These are phyloP conservation scores for Acanthoscelides obtectus DNA, from an alignment of 2,888 invertebrate species.

Conservation along the genomic window DNA sequence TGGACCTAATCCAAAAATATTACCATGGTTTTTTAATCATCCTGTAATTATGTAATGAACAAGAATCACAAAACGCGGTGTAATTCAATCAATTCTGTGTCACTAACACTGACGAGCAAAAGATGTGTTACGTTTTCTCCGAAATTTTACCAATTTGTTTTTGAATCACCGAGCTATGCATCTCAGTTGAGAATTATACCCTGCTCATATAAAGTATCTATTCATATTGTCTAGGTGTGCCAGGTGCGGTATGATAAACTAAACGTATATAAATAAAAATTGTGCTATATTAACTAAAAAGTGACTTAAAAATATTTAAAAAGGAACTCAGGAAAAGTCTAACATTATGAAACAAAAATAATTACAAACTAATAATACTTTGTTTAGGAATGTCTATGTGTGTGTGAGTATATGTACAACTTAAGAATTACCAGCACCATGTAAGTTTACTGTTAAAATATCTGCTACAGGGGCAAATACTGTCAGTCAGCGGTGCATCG, in stretches of 20 bases:
- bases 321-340: conserved; percentile 29
- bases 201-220: conserved; percentile 27
- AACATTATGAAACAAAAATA: conserved; percentile 19
- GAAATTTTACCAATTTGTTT: conserved; percentile 5
- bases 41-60: too few species aligned
- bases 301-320: conserved; percentile 1
- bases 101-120: too few species aligned
- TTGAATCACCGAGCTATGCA: neutral
- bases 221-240: conserved; percentile 29
- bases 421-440: conserved; percentile 45
- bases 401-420: conserved; percentile 40
- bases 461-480: conserved; percentile 3
- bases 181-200: conserved; percentile 29
- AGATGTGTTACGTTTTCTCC: neutral
- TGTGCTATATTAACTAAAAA: conserved; percentile 6
- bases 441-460: conserved; percentile 25
- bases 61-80: too few species aligned
- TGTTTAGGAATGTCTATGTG: conserved; percentile 46
- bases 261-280: conserved; percentile 10
- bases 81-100: too few species aligned
- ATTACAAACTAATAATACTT: conserved; percentile 47
- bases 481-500: neutral
- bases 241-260: conserved; percentile 18
- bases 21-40: too few species aligned
- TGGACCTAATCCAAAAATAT: too few species aligned